Evolutionary conservation across 2,888 invertebrate species (phyloP).

Genomic region (Zygogramma bicolorata): DNA sequence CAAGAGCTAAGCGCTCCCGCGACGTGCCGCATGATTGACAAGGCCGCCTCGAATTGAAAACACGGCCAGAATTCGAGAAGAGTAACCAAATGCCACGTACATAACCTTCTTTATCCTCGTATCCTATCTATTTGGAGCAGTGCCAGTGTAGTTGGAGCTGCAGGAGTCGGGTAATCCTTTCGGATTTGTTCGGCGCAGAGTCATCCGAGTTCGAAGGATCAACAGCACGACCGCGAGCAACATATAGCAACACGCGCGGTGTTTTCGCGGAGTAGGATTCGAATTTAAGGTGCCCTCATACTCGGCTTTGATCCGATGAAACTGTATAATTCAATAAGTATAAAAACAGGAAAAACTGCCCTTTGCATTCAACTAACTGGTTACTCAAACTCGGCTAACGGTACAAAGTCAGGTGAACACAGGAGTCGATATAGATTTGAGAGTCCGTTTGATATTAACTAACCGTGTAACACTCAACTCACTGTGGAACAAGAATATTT

Average conservation of each 20-base stretch:
- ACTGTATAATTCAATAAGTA: neutral
- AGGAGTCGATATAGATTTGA: too few species aligned
- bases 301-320: neutral
- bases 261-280: conserved; percentile 48
- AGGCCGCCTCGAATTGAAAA: conserved; percentile 37
- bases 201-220: conserved; percentile 55
- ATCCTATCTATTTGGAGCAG: conserved; percentile 60
- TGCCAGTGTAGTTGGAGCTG: conserved; percentile 54
- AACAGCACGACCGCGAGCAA: conserved; percentile 57
- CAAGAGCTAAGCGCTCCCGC: neutral
- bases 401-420: too few species aligned
- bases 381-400: too few species aligned
- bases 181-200: conserved; percentile 53
- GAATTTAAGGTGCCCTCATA: conserved; percentile 53
- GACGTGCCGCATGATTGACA: conserved; percentile 34
- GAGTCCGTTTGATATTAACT: too few species aligned
- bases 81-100: conserved; percentile 55
- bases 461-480: too few species aligned
- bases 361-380: too few species aligned
- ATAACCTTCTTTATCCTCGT: conserved; percentile 55
- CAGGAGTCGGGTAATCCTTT: conserved; percentile 57
- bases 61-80: conserved; percentile 36
- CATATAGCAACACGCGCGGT: conserved; percentile 52
- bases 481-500: too few species aligned
- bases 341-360: too few species aligned